Base-by-base conservation (phyloP, 2,888 invertebrate genomes). In the Tipula confusa region DNA sequence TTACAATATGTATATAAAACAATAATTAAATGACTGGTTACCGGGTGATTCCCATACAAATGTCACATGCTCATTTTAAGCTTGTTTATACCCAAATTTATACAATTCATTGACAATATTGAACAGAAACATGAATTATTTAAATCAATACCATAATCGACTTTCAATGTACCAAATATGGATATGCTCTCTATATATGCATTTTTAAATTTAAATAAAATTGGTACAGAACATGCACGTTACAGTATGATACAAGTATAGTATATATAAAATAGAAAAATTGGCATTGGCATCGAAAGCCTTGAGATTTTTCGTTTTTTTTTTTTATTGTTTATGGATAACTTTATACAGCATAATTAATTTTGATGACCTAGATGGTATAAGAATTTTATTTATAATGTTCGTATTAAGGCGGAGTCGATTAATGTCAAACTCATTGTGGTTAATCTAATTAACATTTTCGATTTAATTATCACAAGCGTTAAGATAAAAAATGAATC, bases 81-180 rank as follows among this genome's bases (percentile, higher is more conserved):
- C 9, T 36, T 31, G 15, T 64, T 1, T 64, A 64, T 24, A 18
- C 0, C 64, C 24, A 64, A 64, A 64, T 64, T 64, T 64, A 64
- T 64, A 64, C 18, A 64, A 64, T 64, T 64, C 24, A 64, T 64
- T 1, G 38, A 13, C 13, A 5, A 31, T 7, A 31, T 31, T 43
- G 43, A 43, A n/a, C 43, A 43, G 1, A 43, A 43, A 4, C 18
- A 24, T 0, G 24, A 64, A 18, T 9, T 9, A 64, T n/a, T 24
- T 64, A 64, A 64, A 64, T 64, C 64, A 64, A 64, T 64, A 64
- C 64, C 64, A 64, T 64, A 64, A 64, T 64, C 24, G 64, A 64
- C 64, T 24, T 64, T 24, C 64, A 64, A 64, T 64, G 64, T 64
- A 64, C 64, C 64, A 64, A 64, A 64, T 64, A 64, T 64, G 24